These are phyloP conservation scores for Eumacrocentrus americanus DNA, from an alignment of 2,888 invertebrate species.

Conservation along the genomic window DNA sequence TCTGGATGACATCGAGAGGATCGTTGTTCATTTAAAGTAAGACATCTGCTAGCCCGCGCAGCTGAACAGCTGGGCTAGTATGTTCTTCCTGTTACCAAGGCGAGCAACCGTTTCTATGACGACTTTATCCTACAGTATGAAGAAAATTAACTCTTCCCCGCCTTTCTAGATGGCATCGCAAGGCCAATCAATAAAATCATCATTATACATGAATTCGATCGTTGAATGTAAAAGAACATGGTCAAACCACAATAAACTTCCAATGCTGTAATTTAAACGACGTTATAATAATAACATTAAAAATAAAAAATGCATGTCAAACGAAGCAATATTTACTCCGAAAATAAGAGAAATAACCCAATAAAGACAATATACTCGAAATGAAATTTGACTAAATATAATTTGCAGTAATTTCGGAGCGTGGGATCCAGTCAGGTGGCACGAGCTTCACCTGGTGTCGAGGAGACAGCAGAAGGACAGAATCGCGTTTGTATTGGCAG, in stretches of 20 bases:
- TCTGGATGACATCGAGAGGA: background rate
- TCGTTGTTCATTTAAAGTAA: conserved; percentile 25
- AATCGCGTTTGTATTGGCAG: too few relatives aligned
- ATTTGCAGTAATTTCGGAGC: background rate
- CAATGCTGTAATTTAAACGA: too few relatives aligned
- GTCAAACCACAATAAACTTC: too few relatives aligned
- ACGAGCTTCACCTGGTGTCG: conserved; percentile 1
- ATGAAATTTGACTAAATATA: background rate
- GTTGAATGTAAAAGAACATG: too few relatives aligned
- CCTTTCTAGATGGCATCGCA: background rate
- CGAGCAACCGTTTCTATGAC: background rate
- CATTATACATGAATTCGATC: background rate
- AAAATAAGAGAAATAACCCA: too few relatives aligned
- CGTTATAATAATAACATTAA: too few relatives aligned
- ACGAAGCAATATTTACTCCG: too few relatives aligned
- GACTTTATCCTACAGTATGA: background rate
- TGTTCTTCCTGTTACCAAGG: conserved; percentile 43
- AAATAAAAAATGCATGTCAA: too few relatives aligned
- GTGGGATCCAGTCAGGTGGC: background rate
- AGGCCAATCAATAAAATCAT: background rate
- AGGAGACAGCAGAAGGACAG: background rate
- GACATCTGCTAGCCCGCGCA: conserved; percentile 43
- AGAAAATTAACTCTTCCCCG: background rate
- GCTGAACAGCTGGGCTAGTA: conserved; percentile 37
- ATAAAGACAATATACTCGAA: too few relatives aligned